A percentile compares a stretch with the other conserved stretches of the same genome.
Evolutionary conservation across 2,888 invertebrate genomes (phyloP).

Genomic region (Tortrix viridana): DNA sequence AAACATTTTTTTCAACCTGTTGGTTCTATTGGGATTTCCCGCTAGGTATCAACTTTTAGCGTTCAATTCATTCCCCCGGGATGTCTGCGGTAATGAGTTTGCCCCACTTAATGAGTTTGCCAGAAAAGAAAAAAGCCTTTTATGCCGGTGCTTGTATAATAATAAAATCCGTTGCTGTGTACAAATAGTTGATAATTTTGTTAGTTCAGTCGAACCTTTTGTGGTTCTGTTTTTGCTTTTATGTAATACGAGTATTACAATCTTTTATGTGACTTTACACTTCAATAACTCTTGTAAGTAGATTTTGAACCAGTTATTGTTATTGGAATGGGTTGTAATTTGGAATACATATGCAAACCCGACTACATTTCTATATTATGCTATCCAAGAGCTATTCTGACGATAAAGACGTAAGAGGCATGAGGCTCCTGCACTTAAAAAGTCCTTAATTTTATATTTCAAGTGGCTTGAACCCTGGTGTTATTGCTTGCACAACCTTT

Average conservation of each 20-base stretch:
- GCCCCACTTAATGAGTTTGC: slow-evolving; percentile 5
- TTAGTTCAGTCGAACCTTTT: not conserved
- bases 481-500: slow-evolving; percentile 23
- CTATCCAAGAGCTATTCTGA: no score
- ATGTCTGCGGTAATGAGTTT: slow-evolving; percentile 16
- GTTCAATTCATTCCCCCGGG: slow-evolving; percentile 2
- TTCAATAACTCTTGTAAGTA: no score
- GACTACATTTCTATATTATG: no score
- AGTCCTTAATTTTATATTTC: not conserved
- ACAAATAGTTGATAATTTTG: not conserved
- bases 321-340: no score
- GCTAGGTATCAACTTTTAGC: slow-evolving; percentile 1
- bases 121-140: not conserved
- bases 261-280: no score
- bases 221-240: no score
- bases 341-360: no score
- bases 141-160: not conserved
- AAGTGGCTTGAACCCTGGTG: slow-evolving; percentile 1
- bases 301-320: no score
- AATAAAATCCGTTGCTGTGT: not conserved
- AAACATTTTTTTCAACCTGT: not conserved
- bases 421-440: no score
- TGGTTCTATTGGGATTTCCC: not conserved
- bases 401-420: not conserved
- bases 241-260: no score